These are phyloP conservation scores for Scaptomyza montana DNA, from an alignment of 1,140 invertebrate genomes.

Conservation along the genomic window DNA sequence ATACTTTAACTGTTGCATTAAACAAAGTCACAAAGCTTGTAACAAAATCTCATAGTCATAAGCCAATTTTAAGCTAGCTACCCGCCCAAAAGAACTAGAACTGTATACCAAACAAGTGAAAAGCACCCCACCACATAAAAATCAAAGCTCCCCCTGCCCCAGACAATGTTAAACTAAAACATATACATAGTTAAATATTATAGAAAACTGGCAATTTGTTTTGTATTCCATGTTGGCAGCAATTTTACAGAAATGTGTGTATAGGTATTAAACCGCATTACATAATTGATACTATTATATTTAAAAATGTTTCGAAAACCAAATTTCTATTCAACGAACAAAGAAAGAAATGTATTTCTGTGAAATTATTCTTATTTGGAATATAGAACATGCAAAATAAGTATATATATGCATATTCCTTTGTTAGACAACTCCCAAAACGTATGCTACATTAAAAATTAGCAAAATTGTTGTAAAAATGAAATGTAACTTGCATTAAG, in stretches of 20 bases:
- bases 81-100: constrained; percentile 14
- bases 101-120: constrained; percentile 15
- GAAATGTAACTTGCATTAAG: constrained; percentile 8
- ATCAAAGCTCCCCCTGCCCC: neutral
- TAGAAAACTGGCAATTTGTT: constrained; percentile 1
- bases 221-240: neutral
- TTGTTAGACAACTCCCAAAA: neutral
- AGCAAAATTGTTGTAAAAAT: too few relatives aligned
- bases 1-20: neutral
- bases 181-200: constrained; percentile 5
- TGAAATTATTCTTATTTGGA: neutral
- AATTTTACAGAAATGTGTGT: neutral
- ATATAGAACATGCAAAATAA: neutral
- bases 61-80: constrained; percentile 50
- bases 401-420: neutral
- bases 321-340: too few relatives aligned
- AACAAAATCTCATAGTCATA: constrained; percentile 70
- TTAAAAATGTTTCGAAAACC: too few relatives aligned
- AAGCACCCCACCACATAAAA: constrained; percentile 23
- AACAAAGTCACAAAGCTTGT: constrained; percentile 45
- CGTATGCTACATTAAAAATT: neutral
- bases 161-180: constrained; percentile 1
- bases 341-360: neutral
- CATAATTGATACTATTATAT: too few relatives aligned
- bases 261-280: too few relatives aligned